These are phyloP conservation scores for Apocheima hispidaria DNA, from an alignment of 2,888 invertebrate species.

Conservation along the genomic window DNA sequence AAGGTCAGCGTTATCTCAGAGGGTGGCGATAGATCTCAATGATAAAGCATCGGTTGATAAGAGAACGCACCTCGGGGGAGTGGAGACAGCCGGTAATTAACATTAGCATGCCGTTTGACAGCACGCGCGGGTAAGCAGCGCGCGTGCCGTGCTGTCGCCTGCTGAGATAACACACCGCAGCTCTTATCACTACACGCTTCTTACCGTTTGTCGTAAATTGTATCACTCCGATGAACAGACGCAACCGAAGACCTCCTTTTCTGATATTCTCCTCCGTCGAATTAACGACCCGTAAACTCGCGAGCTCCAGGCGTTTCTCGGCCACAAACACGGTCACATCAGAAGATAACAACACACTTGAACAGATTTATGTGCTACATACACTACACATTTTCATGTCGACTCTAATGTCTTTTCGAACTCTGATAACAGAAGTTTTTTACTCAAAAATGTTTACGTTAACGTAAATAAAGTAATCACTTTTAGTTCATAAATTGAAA, in stretches of 20 bases:
- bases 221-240: slow-evolving; percentile 81
- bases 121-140: slow-evolving; percentile 53
- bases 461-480: slow-evolving; percentile 61
- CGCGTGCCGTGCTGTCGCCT: slow-evolving; percentile 52
- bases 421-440: slow-evolving; percentile 21
- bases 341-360: slow-evolving; percentile 55
- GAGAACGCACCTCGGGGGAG: slow-evolving; percentile 49
- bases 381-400: slow-evolving; percentile 59
- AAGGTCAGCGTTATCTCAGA: slow-evolving; percentile 45
- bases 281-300: slow-evolving; percentile 82
- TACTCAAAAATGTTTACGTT: slow-evolving; percentile 45
- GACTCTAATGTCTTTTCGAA: neutral
- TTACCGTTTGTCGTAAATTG: slow-evolving; percentile 85
- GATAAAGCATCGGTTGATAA: slow-evolving; percentile 60
- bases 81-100: slow-evolving; percentile 56
- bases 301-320: slow-evolving; percentile 69
- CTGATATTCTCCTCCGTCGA: slow-evolving; percentile 68
- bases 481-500: slow-evolving; percentile 48
- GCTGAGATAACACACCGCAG: slow-evolving; percentile 70
- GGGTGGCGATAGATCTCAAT: slow-evolving; percentile 46
- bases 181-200: slow-evolving; percentile 79
- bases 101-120: slow-evolving; percentile 51
- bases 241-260: slow-evolving; percentile 72
- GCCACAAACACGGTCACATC: slow-evolving; percentile 78
- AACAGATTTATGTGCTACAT: slow-evolving; percentile 54